Base-by-base conservation (phyloP, 2,797 vertebrate genomes). In the Syngnathus rostellatus region DNA sequence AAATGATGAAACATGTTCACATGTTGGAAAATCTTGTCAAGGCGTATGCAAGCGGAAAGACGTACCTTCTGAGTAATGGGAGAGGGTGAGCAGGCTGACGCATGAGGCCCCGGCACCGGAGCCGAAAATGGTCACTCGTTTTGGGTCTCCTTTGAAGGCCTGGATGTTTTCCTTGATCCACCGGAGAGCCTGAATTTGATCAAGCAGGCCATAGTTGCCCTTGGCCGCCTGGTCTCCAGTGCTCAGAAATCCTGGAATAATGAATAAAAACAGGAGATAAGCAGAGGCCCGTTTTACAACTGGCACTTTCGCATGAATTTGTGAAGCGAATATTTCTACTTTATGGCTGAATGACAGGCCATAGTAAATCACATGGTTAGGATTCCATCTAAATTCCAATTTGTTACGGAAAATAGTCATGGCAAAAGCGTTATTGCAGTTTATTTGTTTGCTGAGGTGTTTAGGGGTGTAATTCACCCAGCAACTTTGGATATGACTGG, bases 101-200 rank as follows among this genome's bases (percentile, higher is more conserved):
- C 96, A 99, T 0, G 96, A 98, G 0, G 96, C 96, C 37, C 96
- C 96, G 0, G 96, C 96, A 0, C 96, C 96, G 0, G 96, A 98
- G 69, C 96, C 96, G 82, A 99, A 99, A 72, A 99, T 94, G 73
- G 96, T 99, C 63, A 99, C 95, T 73, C 96, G 90, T 83, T 94
- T 94, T 0, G 95, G 94, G 73, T 99, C 96, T 60, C 96, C 96
- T 73, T 95, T 97, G 19, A 99, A 99, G 53, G 94, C 91, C 62
- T 93, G 94, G 71, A 96, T 95, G 65, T 99, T 99, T 87, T 98
- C 95, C 86, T 96, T 95, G 66, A 98, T 94, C 97, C 97, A 99
- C 19, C 97, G 87, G 65, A 99, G 89, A 12, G 96, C 97, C 72
- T 99, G 97, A 69, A 99, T 99, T 87, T 99, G 97, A 74, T 99